phyloP scores from a whole-genome alignment of 1,140 invertebrate genomes.

The Brachionus paranguensis region DNA sequence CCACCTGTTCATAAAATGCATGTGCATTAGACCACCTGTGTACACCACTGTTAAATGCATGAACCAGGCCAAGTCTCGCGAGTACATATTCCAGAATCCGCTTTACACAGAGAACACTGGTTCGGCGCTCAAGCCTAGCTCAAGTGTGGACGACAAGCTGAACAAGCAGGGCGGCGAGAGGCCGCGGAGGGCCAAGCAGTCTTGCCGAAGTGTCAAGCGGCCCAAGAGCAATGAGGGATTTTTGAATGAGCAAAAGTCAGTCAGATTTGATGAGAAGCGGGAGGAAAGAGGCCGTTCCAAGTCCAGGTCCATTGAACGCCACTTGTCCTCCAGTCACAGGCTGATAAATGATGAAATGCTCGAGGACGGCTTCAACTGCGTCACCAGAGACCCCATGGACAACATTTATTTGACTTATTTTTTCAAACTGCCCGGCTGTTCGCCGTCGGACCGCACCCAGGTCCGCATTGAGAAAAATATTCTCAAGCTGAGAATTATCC shows the following conservation, averaged over 20 bases:
- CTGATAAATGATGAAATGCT: background rate
- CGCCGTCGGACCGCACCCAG: background rate
- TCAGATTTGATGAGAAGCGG: background rate
- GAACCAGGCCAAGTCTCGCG: background rate
- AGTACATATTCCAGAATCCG: background rate
- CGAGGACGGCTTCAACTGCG: slow-evolving; percentile 3
- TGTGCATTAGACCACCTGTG: background rate
- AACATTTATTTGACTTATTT: slow-evolving; percentile 29
- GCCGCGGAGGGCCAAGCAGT: background rate
- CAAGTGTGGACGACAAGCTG: background rate
- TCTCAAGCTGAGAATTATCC: background rate
- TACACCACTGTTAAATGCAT: background rate
- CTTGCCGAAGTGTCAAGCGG: background rate
- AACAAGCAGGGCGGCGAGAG: background rate
- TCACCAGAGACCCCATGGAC: background rate
- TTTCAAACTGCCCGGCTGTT: slow-evolving; percentile 16
- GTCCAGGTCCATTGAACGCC: background rate
- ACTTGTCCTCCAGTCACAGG: background rate
- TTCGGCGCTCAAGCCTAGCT: background rate
- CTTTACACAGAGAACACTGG: background rate
- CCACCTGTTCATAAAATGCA: background rate
- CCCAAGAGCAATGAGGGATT: slow-evolving; percentile 3
- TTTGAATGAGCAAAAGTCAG: background rate
- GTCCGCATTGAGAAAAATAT: slow-evolving; percentile 9
- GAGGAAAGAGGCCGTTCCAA: background rate